These are phyloP conservation scores for Sphinx pinastri DNA, from an alignment of 2,888 invertebrate genomes.

Conservation along the genomic window DNA sequence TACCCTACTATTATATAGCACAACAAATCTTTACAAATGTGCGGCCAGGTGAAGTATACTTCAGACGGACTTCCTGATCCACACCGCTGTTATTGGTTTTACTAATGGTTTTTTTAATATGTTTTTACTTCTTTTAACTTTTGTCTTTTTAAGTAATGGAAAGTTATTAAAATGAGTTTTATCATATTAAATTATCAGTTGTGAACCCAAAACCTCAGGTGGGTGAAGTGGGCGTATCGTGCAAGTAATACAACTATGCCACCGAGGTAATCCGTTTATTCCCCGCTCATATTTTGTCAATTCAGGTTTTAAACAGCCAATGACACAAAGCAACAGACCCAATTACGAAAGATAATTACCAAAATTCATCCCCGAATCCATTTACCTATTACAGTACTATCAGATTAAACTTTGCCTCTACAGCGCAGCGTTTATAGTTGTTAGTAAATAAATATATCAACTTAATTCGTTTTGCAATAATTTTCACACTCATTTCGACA, in stretches of 20 bases:
- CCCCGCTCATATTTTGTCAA: too few relatives aligned
- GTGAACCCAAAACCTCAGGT: too few relatives aligned
- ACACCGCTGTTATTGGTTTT: constrained; percentile 58
- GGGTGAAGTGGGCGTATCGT: too few relatives aligned
- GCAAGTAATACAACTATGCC: too few relatives aligned
- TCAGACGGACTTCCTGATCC: constrained; percentile 55
- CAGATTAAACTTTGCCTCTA: not conserved
- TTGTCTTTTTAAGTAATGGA: not conserved
- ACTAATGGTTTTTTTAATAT: constrained; percentile 62
- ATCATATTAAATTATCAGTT: not conserved
- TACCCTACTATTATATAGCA: too few relatives aligned
- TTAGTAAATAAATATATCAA: constrained; percentile 2
- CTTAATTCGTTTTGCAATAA: not conserved
- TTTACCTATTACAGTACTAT: not conserved
- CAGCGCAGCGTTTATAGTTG: not conserved
- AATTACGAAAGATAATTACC: too few relatives aligned
- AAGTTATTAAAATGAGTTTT: not conserved
- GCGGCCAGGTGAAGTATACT: too few relatives aligned
- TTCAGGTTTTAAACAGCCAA: too few relatives aligned
- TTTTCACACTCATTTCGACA: not conserved
- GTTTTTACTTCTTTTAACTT: constrained; percentile 42
- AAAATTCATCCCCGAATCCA: not conserved
- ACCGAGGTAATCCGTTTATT: too few relatives aligned
- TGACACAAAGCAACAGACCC: too few relatives aligned
- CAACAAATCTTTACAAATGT: too few relatives aligned